Percentiles rank a stretch among this genome's conserved stretches.
phyloP scores from a whole-genome alignment of 2,888 invertebrate species.

The Drosophila pseudotalamancana region DNA sequence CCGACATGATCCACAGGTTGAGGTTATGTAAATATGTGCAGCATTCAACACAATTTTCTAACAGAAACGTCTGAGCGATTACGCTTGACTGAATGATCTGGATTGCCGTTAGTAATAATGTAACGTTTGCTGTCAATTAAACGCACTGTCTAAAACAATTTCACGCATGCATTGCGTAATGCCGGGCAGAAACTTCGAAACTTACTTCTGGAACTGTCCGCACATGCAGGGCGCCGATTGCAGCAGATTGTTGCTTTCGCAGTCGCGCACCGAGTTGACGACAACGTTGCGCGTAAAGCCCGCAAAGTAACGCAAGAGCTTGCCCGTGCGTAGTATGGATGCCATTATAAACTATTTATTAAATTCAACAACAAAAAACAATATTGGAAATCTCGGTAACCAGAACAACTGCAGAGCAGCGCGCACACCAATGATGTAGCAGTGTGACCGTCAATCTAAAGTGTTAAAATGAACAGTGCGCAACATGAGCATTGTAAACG shows the following conservation, averaged over 20 bases:
- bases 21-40: conserved; percentile 52
- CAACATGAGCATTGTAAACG: conserved; percentile 1
- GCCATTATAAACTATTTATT: conserved; percentile 73
- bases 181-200: conserved; percentile 49
- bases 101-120: neutral
- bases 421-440: conserved; percentile 39
- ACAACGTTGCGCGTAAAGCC: conserved; percentile 89
- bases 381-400: conserved; percentile 13
- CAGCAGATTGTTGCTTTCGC: conserved; percentile 86
- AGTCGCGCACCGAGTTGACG: conserved; percentile 87
- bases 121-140: neutral
- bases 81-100: conserved; percentile 6
- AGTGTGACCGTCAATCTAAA: conserved; percentile 27
- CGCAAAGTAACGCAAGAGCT: conserved; percentile 90
- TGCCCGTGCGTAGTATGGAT: conserved; percentile 87
- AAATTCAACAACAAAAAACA: conserved; percentile 40
- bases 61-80: conserved; percentile 12
- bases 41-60: conserved; percentile 16
- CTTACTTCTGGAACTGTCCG: conserved; percentile 85
- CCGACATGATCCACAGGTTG: conserved; percentile 8
- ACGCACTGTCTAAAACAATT: conserved; percentile 6
- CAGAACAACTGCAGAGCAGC: conserved; percentile 26
- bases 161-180: conserved; percentile 67
- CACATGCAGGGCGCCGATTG: conserved; percentile 85
- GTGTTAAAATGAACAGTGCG: neutral